phyloP scores from a whole-genome alignment of 53 echinoderm and acorn worm species.

The Henricia sp. region DNA sequence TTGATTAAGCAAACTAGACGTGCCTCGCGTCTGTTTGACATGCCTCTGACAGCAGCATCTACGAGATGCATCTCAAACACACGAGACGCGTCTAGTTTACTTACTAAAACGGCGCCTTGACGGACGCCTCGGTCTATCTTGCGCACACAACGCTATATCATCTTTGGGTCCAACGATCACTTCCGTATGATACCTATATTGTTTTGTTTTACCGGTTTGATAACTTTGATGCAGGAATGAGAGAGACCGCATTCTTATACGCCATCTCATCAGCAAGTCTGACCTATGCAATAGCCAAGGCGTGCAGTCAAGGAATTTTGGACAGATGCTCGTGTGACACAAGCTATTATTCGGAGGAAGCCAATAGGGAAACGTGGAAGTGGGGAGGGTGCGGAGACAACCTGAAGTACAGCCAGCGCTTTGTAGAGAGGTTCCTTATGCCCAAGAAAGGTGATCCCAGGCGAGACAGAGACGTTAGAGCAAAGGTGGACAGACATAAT shows the following conservation, averaged over 20 bases:
- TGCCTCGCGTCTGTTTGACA: too few relatives aligned
- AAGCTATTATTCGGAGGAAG: conserved; percentile 75
- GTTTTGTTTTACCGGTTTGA: not conserved
- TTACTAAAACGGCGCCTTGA: too few relatives aligned
- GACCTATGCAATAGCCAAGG: conserved; percentile 82
- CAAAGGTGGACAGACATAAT: conserved; percentile 88
- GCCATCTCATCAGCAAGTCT: conserved; percentile 93
- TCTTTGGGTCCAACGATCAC: too few relatives aligned
- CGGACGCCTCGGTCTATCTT: too few relatives aligned
- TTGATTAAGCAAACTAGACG: too few relatives aligned
- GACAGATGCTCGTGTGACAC: conserved; percentile 87
- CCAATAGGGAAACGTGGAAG: conserved; percentile 88
- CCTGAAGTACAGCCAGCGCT: conserved; percentile 85
- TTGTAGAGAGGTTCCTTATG: conserved; percentile 86
- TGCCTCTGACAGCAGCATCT: too few relatives aligned
- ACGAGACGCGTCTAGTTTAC: too few relatives aligned
- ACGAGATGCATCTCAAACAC: too few relatives aligned
- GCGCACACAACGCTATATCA: too few relatives aligned
- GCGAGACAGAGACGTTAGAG: conserved; percentile 60
- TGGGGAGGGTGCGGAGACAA: conserved; percentile 99
- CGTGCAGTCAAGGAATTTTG: conserved; percentile 82
- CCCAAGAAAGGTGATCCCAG: conserved; percentile 51
- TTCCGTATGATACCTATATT: too few relatives aligned
- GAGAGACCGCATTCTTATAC: conserved; percentile 83
- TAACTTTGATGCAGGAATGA: conserved; percentile 71